Conservation (phyloP, 30 jellyfish, hydroid and myxozoan genomes). For the Morbakka virulenta region DNA sequence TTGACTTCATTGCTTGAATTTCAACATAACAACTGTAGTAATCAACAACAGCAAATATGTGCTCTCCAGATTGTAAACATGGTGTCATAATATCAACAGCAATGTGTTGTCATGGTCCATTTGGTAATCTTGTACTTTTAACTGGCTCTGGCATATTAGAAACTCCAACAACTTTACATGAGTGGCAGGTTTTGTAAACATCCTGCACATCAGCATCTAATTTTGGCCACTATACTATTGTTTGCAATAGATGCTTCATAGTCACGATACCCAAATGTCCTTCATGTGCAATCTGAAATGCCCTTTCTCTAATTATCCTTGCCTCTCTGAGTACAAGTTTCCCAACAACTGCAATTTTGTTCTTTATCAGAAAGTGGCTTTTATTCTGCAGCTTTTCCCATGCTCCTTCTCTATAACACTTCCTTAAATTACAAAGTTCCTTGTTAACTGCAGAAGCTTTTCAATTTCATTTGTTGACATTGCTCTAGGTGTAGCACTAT, state of each 20-base stretch:
- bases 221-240: too few relatives aligned
- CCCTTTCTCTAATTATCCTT: constrained; percentile 48
- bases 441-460: constrained; percentile 27
- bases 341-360: too few relatives aligned
- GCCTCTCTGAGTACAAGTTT: constrained; percentile 14
- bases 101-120: constrained; percentile 52
- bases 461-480: constrained; percentile 35
- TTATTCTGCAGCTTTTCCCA: constrained; percentile 33
- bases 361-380: neutral
- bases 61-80: too few relatives aligned
- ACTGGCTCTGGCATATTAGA: too few relatives aligned
- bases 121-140: constrained; percentile 35
- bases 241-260: too few relatives aligned
- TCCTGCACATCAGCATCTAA: too few relatives aligned
- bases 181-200: constrained; percentile 31
- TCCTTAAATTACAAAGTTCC: too few relatives aligned
- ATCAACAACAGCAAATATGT: too few relatives aligned
- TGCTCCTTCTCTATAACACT: constrained; percentile 1
- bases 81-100: too few relatives aligned
- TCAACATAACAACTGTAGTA: too few relatives aligned
- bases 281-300: constrained; percentile 25
- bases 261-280: constrained; percentile 23
- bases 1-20: too few relatives aligned
- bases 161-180: too few relatives aligned
- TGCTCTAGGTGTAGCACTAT: constrained; percentile 48